Percentiles rank a stretch among this genome's conserved stretches.
phyloP scores from a whole-genome alignment of 2,888 invertebrate genomes.

The Lasioglossum malachurum region DNA sequence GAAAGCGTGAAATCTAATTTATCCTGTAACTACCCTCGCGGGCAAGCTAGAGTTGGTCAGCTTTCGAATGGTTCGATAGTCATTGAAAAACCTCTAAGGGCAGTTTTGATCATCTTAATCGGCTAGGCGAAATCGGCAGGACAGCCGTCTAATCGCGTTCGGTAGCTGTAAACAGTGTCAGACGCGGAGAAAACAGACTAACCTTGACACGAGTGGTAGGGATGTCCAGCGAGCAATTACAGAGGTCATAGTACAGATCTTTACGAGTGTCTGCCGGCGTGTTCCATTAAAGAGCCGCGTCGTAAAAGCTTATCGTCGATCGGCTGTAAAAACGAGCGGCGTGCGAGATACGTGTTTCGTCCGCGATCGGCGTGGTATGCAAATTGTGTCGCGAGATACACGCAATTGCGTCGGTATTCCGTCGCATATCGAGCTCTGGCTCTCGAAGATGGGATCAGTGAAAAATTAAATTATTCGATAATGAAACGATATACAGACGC shows the following conservation, averaged over 20 bases:
- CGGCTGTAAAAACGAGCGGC: conserved; percentile 7
- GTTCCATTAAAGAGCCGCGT: background rate
- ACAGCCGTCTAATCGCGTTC: background rate
- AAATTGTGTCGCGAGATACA: background rate
- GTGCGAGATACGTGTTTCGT: background rate
- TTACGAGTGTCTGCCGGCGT: background rate
- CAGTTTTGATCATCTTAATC: no score
- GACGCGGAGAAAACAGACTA: background rate
- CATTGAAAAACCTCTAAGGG: no score
- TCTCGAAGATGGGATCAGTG: background rate
- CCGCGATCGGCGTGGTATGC: background rate
- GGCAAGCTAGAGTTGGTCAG: no score
- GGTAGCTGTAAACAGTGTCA: background rate
- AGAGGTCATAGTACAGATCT: conserved; percentile 12
- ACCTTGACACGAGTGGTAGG: conserved; percentile 4
- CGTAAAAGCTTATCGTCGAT: conserved; percentile 16
- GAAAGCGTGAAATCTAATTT: no score
- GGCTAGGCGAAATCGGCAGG: background rate
- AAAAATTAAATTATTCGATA: no score
- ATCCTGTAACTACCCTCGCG: no score
- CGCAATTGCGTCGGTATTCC: conserved; percentile 20
- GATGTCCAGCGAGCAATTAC: background rate
- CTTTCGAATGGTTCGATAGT: no score
- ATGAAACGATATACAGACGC: no score
- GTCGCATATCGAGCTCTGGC: background rate